Evolutionary conservation across 2,888 invertebrate species (phyloP), one percentile per base, ranked within the genome.

Genomic region (Ectemnius continuus): DNA sequence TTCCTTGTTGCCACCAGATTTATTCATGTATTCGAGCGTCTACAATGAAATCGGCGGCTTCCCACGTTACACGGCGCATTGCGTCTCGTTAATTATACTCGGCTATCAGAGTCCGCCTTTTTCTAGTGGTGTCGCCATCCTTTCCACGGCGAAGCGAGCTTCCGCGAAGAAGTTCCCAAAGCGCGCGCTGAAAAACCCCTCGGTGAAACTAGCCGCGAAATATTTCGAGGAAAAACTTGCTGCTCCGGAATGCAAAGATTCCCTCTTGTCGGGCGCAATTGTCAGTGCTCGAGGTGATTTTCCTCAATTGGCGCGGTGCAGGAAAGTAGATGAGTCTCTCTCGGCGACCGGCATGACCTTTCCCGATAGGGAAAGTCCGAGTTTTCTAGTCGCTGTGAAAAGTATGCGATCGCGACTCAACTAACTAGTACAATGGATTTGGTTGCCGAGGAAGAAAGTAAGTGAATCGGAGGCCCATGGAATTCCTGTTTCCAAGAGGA

Each of bases 11-110:
- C 71, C 48, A 75, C 67, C 68, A 20, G 67, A 75, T 82, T 81
- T 79, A 79, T 81, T 79, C 76, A 78, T 81, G 80, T 74, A 75
- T 79, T 74, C 79, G 74, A 82, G 78, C 75, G 52, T 58, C 0
- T 1, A 16, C 52, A 16, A 16, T 52, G 52, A 16, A 16, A 52
- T 52, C 16, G 16, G 52, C 8, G 60, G 20, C 58, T 82, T 85
- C 84, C 76, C 84, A 83, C 81, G 80, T n/a, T n/a, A n/a, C n/a
- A 52, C 66, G 20, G 47, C 36, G 36, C 36, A 36, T 8, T 36
- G 48, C 26, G 47, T 59, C 64, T 47, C 66, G 65, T 63, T 75
- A 81, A 81, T 79, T 75, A 70, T 60, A 36, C 68, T 52, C 73
- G 57, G 8, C 36, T 36, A 36, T 36, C 36, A 11, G 5, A 36